A percentile compares a stretch with the other conserved stretches of the same genome.
Conservation (phyloP, 2,888 invertebrate species). For the Tortrix viridana region DNA sequence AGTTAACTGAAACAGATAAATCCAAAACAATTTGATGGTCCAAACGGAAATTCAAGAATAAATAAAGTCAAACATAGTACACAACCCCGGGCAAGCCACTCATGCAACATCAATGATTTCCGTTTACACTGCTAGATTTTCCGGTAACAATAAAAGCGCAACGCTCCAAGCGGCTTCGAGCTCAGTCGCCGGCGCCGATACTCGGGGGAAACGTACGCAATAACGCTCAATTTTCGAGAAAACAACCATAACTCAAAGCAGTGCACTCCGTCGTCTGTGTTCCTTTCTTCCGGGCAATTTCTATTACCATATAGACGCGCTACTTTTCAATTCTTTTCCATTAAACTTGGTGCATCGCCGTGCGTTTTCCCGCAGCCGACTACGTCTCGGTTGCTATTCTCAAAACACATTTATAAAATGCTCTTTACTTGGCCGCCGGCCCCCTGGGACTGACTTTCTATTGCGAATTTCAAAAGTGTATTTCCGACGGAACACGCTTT, state of each 20-base stretch:
- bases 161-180: slow-evolving; percentile 48
- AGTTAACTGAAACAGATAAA: slow-evolving; percentile 3
- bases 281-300: slow-evolving; percentile 83
- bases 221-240: slow-evolving; percentile 81
- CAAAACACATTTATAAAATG: slow-evolving; percentile 83
- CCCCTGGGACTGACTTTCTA: slow-evolving; percentile 79
- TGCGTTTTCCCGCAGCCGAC: slow-evolving; percentile 69
- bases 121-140: slow-evolving; percentile 66
- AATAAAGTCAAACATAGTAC: slow-evolving; percentile 52
- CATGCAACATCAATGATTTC: slow-evolving; percentile 63
- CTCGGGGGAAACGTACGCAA: slow-evolving; percentile 69
- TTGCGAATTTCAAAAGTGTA: slow-evolving; percentile 76
- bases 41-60: slow-evolving; percentile 28
- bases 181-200: slow-evolving; percentile 53
- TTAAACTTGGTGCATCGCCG: slow-evolving; percentile 82
- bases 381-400: slow-evolving; percentile 69
- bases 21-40: too few species aligned
- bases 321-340: slow-evolving; percentile 85
- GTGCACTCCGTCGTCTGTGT: slow-evolving; percentile 78
- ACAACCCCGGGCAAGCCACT: slow-evolving; percentile 49
- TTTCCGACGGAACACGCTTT: slow-evolving; percentile 68
- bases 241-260: slow-evolving; percentile 81
- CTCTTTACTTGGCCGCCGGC: slow-evolving; percentile 76
- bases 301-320: slow-evolving; percentile 84
- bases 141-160: slow-evolving; percentile 64